A percentile compares a stretch with the other conserved stretches of the same genome.
phyloP scores from a whole-genome alignment of 2,888 invertebrate genomes.

The Clanis bilineata region DNA sequence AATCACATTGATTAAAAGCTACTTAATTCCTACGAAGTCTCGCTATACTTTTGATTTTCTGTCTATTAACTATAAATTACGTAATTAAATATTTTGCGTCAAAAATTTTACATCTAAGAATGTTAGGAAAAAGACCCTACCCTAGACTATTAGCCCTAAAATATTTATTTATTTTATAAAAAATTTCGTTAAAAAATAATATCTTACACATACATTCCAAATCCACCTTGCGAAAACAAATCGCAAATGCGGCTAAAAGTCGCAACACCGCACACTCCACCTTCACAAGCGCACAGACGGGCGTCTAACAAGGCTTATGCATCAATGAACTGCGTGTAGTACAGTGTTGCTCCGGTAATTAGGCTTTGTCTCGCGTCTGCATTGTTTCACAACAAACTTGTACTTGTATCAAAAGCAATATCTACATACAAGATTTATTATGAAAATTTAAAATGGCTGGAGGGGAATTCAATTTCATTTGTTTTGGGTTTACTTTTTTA shows the following conservation, averaged over 20 bases:
- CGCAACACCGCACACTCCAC: constrained; percentile 21
- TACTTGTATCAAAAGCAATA: constrained; percentile 10
- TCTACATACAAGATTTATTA: constrained; percentile 1
- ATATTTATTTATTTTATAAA: too few species aligned
- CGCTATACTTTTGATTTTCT: too few species aligned
- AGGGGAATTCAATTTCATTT: too few species aligned
- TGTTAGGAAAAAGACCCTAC: too few species aligned
- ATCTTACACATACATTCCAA: not conserved
- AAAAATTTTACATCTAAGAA: too few species aligned
- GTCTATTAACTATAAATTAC: too few species aligned
- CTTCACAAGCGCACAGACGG: constrained; percentile 44
- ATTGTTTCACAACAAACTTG: constrained; percentile 37
- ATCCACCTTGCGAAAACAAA: not conserved
- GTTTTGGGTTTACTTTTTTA: too few species aligned
- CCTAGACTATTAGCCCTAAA: too few species aligned
- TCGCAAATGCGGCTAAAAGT: constrained; percentile 19
- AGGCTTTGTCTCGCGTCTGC: constrained; percentile 54
- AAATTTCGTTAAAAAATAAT: too few species aligned
- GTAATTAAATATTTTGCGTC: too few species aligned
- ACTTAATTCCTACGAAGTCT: too few species aligned
- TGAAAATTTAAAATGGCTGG: not conserved
- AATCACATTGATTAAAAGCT: too few species aligned
- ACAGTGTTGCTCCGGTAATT: constrained; percentile 56
- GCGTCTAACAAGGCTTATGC: constrained; percentile 59
- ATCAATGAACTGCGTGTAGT: constrained; percentile 52